phyloP scores from a whole-genome alignment of 2,888 invertebrate genomes.

The Erebia epiphron region DNA sequence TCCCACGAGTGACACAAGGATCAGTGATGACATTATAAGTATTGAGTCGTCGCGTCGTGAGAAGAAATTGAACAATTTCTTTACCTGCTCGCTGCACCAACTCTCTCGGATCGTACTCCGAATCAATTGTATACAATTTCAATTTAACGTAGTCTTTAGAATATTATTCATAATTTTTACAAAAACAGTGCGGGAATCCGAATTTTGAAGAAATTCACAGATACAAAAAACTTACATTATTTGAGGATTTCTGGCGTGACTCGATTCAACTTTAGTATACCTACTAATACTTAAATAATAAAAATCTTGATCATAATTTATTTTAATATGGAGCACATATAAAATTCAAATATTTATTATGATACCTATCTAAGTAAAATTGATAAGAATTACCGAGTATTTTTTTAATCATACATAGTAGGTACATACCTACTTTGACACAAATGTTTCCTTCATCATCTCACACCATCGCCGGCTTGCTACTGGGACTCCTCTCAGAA shows the following conservation, averaged over 20 bases:
- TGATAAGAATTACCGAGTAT: slow-evolving; percentile 4
- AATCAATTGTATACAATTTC: slow-evolving; percentile 11
- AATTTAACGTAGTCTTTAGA: neutral
- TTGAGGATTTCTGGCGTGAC: neutral
- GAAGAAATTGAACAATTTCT: slow-evolving; percentile 14
- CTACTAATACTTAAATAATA: neutral
- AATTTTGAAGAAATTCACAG: neutral
- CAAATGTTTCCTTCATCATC: too few species aligned
- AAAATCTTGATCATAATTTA: too few species aligned
- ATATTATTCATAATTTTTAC: neutral
- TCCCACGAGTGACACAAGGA: neutral
- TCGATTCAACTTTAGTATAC: neutral
- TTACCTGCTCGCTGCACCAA: slow-evolving; percentile 9
- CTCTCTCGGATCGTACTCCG: neutral
- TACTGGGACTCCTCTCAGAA: too few species aligned
- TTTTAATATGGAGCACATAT: neutral
- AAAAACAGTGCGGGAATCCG: slow-evolving; percentile 9
- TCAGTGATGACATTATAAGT: neutral
- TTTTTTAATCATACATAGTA: neutral
- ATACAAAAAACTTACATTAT: neutral
- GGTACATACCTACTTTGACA: too few species aligned
- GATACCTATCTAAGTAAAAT: neutral
- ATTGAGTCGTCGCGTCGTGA: neutral
- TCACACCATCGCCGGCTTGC: too few species aligned
- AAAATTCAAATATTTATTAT: neutral